Conservation (phyloP, 2,888 invertebrate genomes). For the Chymomyza procnemis region DNA sequence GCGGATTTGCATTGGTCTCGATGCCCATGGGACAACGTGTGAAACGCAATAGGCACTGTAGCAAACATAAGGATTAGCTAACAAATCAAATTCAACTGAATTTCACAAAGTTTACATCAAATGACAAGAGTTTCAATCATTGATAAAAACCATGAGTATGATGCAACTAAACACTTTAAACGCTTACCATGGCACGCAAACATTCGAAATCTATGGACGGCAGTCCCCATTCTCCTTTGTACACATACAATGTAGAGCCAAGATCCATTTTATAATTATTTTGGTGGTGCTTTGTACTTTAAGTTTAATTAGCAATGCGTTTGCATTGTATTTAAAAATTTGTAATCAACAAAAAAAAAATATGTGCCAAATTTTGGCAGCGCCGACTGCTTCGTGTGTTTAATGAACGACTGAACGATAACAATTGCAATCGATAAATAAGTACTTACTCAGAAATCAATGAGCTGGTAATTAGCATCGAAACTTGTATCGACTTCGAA, state of each 20-base stretch:
- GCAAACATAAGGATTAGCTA: not conserved
- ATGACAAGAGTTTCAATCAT: slow-evolving; percentile 9
- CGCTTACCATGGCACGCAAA: slow-evolving; percentile 87
- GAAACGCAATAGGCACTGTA: slow-evolving; percentile 85
- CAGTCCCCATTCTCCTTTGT: slow-evolving; percentile 92
- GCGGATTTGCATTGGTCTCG: slow-evolving; percentile 84
- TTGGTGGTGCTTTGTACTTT: slow-evolving; percentile 11
- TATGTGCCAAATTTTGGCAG: slow-evolving; percentile 41
- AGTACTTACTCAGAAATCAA: not conserved
- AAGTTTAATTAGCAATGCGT: slow-evolving; percentile 21
- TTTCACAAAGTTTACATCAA: slow-evolving; percentile 43
- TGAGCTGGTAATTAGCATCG: not conserved
- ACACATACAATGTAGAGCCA: slow-evolving; percentile 83
- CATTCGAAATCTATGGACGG: slow-evolving; percentile 91
- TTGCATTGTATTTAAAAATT: slow-evolving; percentile 25
- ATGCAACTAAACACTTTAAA: slow-evolving; percentile 57
- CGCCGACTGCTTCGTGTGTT: slow-evolving; percentile 9
- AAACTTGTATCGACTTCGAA: not conserved
- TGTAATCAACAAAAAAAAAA: slow-evolving; percentile 44
- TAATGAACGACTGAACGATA: not conserved
- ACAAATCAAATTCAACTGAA: not conserved
- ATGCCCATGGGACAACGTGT: slow-evolving; percentile 87
- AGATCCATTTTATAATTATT: slow-evolving; percentile 64
- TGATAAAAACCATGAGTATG: slow-evolving; percentile 39
- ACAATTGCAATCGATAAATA: not conserved